A percentile compares a stretch with the other conserved stretches of the same genome.
These are phyloP conservation scores for Lerema accius DNA, from an alignment of 1,140 invertebrate genomes.

Conservation along the genomic window DNA sequence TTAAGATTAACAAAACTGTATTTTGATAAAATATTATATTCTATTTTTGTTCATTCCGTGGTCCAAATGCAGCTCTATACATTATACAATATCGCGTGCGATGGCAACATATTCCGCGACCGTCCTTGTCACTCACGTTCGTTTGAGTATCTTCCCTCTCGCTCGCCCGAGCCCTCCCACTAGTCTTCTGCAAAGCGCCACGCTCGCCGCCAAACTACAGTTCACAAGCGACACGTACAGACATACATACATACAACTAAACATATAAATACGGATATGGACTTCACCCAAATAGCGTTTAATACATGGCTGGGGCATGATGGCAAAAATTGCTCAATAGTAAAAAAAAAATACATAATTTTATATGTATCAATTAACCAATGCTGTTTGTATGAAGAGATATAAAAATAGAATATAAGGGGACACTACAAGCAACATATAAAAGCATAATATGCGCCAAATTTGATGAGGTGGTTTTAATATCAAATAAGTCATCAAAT, in stretches of 20 bases:
- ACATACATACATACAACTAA: conserved; percentile 11
- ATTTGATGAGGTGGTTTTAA: no score
- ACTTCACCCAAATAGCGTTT: neutral
- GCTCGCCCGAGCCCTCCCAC: conserved; percentile 67
- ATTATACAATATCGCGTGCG: neutral
- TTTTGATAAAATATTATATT: no score
- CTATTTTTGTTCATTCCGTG: neutral
- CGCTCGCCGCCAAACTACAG: conserved; percentile 50
- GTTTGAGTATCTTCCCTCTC: conserved; percentile 75
- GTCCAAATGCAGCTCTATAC: neutral
- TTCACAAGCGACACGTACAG: conserved; percentile 19
- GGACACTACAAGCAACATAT: no score
- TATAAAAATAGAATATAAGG: no score
- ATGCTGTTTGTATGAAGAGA: no score
- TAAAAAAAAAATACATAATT: no score
- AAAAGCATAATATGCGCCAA: no score
- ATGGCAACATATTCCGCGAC: neutral
- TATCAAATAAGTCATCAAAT: no score
- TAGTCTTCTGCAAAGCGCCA: conserved; percentile 58
- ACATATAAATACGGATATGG: neutral
- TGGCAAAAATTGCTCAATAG: no score
- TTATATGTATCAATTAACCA: no score
- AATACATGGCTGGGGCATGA: no score
- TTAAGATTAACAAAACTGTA: no score
- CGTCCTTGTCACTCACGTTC: conserved; percentile 72